Base-by-base conservation (phyloP, 2,888 invertebrate species). In the Drosophila lutescens region DNA sequence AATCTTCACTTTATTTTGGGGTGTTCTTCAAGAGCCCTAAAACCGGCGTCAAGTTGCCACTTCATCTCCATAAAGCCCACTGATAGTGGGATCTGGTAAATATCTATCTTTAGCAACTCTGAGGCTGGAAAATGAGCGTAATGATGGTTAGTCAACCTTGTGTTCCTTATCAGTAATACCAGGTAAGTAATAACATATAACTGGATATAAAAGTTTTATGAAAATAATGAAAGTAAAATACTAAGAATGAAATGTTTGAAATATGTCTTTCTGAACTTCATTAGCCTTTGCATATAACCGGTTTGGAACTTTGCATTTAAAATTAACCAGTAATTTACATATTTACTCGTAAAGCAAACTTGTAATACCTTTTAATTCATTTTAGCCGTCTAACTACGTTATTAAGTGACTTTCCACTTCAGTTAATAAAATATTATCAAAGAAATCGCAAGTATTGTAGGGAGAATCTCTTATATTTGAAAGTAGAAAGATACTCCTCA, bases 41-140 rank as follows among this genome's bases (percentile, higher is more conserved):
- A 34, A 56, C n/a, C 20, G 17, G 30, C 40, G 38, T 40, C 34
- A 65, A 65, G 44, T 36, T 65, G 65, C 51, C 44, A 38, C 23
- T 51, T 53, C 51, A 65, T 66, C 66, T 34, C 44, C 44, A 46
- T 66, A 53, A 43, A 66, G 8, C n/a, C 44, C 0, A 13, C 51
- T 53, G 65, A 65, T 65, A 65, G n/a, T 5, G 17, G 12, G 47
- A 32, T 47, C 20, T 57, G 26, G 17, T 30, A 23, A 20, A 20
- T 17, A 44, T 57, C 5, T 43, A n/a, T n/a, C 30, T 41, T 20
- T 17, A n/a, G 13, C 32, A 41, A n/a, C 9, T 15, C 20, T 4
- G 38, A 12, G n/a, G n/a, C 54, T 20, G 54, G 40, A 10, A 32
- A 41, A 38, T 23, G 20, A 15, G 2, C 34, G 8, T 9, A 17